Evolutionary conservation across 1,140 invertebrate genomes (phyloP).

Genomic region (Zophobas morio): DNA sequence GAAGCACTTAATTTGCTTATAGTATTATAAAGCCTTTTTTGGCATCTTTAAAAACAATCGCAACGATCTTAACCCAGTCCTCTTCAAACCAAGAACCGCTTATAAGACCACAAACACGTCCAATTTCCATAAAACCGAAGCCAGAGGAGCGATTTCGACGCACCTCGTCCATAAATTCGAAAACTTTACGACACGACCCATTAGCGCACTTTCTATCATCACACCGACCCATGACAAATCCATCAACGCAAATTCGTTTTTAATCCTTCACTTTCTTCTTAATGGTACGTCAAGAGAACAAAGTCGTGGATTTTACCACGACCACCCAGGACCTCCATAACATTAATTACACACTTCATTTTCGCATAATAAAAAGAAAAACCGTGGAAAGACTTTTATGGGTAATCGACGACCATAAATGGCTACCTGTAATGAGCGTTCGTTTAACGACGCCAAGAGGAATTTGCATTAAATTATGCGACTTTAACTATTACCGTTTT

Average conservation of each 20-base stretch:
- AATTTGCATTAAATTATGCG: slow-evolving; percentile 4
- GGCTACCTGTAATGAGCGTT: background rate
- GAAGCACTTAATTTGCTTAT: too few relatives aligned
- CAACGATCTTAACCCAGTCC: too few relatives aligned
- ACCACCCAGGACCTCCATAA: slow-evolving; percentile 6
- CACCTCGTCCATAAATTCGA: slow-evolving; percentile 27
- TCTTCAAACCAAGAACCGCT: too few relatives aligned
- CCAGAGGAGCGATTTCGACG: background rate
- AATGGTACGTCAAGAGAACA: slow-evolving; percentile 19
- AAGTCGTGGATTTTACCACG: background rate
- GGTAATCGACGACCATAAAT: slow-evolving; percentile 20
- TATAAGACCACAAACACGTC: background rate
- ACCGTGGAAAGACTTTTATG: slow-evolving; percentile 10
- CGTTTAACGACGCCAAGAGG: background rate
- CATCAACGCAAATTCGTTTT: slow-evolving; percentile 22
- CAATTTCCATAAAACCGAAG: background rate
- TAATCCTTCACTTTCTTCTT: slow-evolving; percentile 30
- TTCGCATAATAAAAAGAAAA: background rate
- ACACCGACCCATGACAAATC: background rate
- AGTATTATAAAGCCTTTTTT: too few relatives aligned
- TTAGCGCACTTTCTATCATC: slow-evolving; percentile 14
- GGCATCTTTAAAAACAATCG: too few relatives aligned
- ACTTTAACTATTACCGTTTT: background rate
- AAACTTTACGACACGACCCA: slow-evolving; percentile 20
- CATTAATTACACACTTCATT: slow-evolving; percentile 13